Conservation (phyloP, 1,140 invertebrate species). For the Prorops nasuta region DNA sequence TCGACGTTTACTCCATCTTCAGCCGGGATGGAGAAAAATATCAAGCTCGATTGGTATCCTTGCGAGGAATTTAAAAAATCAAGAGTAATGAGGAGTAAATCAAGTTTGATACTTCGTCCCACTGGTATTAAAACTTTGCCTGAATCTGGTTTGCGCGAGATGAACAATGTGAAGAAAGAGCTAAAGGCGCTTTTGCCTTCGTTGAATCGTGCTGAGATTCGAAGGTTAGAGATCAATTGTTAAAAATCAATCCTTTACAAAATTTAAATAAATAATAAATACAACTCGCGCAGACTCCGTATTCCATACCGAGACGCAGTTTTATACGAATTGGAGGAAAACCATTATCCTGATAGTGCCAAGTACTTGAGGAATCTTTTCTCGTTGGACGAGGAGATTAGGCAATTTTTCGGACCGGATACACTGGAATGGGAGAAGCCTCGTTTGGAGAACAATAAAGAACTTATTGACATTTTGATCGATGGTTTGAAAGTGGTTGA, state of each 20-base stretch:
- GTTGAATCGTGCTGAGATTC: conserved; percentile 21
- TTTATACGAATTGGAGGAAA: conserved; percentile 56
- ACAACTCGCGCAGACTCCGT: too few relatives aligned
- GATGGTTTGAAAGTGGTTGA: conserved; percentile 50
- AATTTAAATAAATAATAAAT: too few relatives aligned
- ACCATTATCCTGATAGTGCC: conserved; percentile 50
- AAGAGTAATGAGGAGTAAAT: not conserved
- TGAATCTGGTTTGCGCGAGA: conserved; percentile 4
- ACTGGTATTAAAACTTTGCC: conserved; percentile 19
- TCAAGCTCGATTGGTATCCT: too few relatives aligned
- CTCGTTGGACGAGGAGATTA: conserved; percentile 54
- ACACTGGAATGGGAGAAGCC: conserved; percentile 37
- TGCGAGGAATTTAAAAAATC: not conserved
- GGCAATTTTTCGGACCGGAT: conserved; percentile 50
- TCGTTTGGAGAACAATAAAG: conserved; percentile 46
- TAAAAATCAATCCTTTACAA: not conserved
- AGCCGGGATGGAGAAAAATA: too few relatives aligned
- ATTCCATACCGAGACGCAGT: conserved; percentile 57
- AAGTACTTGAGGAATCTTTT: conserved; percentile 56
- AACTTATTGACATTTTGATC: conserved; percentile 52
- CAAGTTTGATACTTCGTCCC: not conserved
- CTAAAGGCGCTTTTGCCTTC: conserved; percentile 26
- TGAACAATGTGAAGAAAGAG: conserved; percentile 15
- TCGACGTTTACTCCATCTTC: too few relatives aligned
- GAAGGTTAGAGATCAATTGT: conserved; percentile 24